Evolutionary conservation across 23 tunicate species (phyloP).

Genomic region (Ciona savignyi): DNA sequence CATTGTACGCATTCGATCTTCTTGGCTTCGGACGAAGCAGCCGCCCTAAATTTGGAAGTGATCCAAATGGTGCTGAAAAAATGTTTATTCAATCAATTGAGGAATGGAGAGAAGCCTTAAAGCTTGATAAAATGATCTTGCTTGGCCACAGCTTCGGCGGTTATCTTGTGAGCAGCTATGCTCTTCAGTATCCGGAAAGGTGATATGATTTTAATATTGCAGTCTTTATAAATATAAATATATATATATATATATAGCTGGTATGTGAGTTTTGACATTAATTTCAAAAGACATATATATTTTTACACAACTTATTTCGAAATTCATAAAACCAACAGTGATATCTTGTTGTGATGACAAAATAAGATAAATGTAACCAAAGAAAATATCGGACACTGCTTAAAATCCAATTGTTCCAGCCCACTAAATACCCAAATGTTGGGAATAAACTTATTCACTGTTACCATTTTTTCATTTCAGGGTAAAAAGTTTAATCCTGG

Average conservation of each 20-base stretch:
- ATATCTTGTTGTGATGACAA: too few species aligned
- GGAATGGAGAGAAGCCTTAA: constrained; percentile 61
- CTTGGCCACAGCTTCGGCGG: constrained; percentile 97
- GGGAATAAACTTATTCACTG: too few species aligned
- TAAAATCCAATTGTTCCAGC: too few species aligned
- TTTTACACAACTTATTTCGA: too few species aligned
- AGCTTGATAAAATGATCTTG: constrained; percentile 64
- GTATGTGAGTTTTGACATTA: neutral
- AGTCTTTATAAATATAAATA: neutral
- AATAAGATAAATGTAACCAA: too few species aligned
- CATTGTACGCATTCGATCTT: constrained; percentile 77
- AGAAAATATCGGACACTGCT: too few species aligned
- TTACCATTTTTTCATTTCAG: too few species aligned
- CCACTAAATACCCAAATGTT: too few species aligned
- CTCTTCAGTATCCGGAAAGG: constrained; percentile 81
- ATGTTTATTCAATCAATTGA: constrained; percentile 86
- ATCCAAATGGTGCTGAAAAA: constrained; percentile 52
- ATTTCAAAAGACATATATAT: too few species aligned
- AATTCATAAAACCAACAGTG: too few species aligned
- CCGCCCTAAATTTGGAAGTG: constrained; percentile 56
- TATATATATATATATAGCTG: too few species aligned
- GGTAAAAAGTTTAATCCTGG: constrained; percentile 66
- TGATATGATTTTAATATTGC: neutral
- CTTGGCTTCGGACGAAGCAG: constrained; percentile 92
- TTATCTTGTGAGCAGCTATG: constrained; percentile 85